These are phyloP conservation scores for Campylorhamphus procurvoides DNA, from an alignment of 2,113 vertebrate genomes.

Conservation along the genomic window DNA sequence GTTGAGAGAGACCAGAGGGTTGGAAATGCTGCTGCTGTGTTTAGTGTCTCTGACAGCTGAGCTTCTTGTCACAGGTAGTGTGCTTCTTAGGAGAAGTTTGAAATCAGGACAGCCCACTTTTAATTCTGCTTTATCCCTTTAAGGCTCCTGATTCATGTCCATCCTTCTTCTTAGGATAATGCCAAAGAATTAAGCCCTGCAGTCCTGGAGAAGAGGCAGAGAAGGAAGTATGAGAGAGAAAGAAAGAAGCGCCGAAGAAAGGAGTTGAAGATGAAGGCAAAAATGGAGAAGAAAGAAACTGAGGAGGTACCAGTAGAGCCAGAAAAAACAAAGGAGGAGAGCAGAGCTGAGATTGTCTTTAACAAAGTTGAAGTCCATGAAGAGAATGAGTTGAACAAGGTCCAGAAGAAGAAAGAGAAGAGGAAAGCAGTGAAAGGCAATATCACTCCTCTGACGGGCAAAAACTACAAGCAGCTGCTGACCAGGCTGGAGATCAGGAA, in stretches of 20 bases:
- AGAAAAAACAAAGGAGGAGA: slow-evolving; percentile 41
- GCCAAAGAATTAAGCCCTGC: slow-evolving; percentile 75
- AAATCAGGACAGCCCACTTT: background rate
- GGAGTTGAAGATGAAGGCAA: slow-evolving; percentile 83
- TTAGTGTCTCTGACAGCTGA: background rate
- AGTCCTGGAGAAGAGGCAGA: slow-evolving; percentile 80
- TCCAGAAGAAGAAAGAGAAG: slow-evolving; percentile 80
- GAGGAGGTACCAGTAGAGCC: background rate
- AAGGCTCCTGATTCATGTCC: background rate
- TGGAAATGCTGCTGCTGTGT: background rate
- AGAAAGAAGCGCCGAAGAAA: slow-evolving; percentile 90
- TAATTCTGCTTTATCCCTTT: background rate
- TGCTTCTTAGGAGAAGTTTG: background rate
- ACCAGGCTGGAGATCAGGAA: slow-evolving; percentile 83
- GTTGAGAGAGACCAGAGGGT: background rate
- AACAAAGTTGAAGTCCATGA: slow-evolving; percentile 82
- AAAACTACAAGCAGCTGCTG: slow-evolving; percentile 93
- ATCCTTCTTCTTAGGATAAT: slow-evolving; percentile 68
- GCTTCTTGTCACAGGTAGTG: background rate
- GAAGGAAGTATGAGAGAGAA: slow-evolving; percentile 88
- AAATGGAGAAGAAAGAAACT: slow-evolving; percentile 64
- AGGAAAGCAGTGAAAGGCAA: slow-evolving; percentile 83
- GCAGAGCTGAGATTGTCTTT: slow-evolving; percentile 76
- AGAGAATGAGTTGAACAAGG: slow-evolving; percentile 76
- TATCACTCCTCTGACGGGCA: slow-evolving; percentile 88